A percentile compares a stretch with the other conserved stretches of the same genome.
Conservation (phyloP, 2,113 vertebrate species). For the Odocoileus hemionus region DNA sequence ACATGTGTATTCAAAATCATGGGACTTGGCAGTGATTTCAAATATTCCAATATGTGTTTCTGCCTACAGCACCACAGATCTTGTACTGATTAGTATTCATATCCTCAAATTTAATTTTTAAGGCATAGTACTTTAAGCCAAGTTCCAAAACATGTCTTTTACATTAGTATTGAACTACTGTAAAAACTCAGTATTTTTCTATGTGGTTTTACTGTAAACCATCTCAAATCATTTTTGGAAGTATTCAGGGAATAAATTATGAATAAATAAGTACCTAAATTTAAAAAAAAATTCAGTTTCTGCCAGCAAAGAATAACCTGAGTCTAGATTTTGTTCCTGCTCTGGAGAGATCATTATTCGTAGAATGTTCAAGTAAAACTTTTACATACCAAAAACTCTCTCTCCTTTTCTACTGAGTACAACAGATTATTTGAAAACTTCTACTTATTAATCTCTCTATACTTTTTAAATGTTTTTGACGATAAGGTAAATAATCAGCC, state of each 20-base stretch:
- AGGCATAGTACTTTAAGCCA: not conserved
- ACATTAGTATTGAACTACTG: not conserved
- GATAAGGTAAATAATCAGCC: not conserved
- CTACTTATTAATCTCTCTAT: not conserved
- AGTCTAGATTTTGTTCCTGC: not conserved
- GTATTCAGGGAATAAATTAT: conserved; percentile 34
- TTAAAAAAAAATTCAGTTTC: not conserved
- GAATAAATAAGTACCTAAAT: conserved; percentile 33
- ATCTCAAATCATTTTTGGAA: conserved; percentile 28
- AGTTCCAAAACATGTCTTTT: not conserved
- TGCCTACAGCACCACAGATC: not conserved
- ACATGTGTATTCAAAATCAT: not conserved
- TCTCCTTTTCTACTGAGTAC: not conserved
- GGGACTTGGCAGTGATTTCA: not conserved
- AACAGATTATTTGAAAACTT: not conserved
- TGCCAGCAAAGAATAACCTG: conserved; percentile 17
- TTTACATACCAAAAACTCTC: not conserved
- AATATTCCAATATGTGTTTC: not conserved
- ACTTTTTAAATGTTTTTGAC: not conserved
- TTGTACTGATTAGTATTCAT: not conserved
- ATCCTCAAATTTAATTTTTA: conserved; percentile 2
- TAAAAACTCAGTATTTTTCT: not conserved
- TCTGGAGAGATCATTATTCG: not conserved
- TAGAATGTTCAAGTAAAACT: not conserved
- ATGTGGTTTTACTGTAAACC: not conserved